These are phyloP conservation scores for Drosophila austrosaltans DNA, from an alignment of 2,888 invertebrate genomes.

Conservation along the genomic window DNA sequence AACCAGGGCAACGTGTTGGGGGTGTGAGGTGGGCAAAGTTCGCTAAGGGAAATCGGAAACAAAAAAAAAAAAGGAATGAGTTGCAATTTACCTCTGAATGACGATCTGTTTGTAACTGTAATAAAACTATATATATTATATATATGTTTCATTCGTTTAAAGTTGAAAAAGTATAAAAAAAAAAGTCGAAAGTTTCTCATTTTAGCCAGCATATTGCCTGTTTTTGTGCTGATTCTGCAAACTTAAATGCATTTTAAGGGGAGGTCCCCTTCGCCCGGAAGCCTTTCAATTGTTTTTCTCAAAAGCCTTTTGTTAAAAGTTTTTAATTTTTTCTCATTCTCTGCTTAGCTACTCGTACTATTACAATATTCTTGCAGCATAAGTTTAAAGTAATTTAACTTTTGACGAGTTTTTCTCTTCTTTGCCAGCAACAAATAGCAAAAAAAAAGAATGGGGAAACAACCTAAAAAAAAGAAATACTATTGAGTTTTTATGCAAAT, in stretches of 20 bases:
- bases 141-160: not conserved
- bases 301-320: conserved; percentile 43
- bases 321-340: conserved; percentile 44
- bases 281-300: conserved; percentile 34
- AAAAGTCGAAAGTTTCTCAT: conserved; percentile 2
- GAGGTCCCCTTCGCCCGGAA: not conserved
- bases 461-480: conserved; percentile 36
- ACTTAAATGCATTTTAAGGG: not conserved
- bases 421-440: conserved; percentile 8
- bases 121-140: conserved; percentile 8
- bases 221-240: not conserved
- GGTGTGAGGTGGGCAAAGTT: conserved; percentile 7
- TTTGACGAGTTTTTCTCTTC: conserved; percentile 52
- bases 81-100: conserved; percentile 47
- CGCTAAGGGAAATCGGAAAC: no score
- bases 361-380: conserved; percentile 36
- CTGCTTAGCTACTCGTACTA: conserved; percentile 29
- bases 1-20: not conserved
- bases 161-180: not conserved
- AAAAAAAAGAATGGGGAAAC: not conserved
- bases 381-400: conserved; percentile 73
- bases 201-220: not conserved
- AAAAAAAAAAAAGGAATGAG: conserved; percentile 26
- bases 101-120: conserved; percentile 1
- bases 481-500: conserved; percentile 50